A percentile compares a stretch with the other conserved stretches of the same genome.
Conservation (phyloP, 2,888 invertebrate genomes). For the Athalia circularis region DNA sequence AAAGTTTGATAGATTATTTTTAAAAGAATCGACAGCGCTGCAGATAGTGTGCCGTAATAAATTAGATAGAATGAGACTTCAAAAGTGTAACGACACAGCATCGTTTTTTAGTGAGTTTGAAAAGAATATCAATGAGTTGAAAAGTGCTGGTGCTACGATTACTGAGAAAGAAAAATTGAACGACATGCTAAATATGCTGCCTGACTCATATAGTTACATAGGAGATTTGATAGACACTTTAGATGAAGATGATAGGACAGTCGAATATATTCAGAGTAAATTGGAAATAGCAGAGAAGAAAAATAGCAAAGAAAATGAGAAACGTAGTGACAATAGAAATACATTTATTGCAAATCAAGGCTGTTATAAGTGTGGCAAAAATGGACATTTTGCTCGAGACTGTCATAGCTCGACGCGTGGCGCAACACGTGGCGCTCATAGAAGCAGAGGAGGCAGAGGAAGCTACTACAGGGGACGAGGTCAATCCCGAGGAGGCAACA, state of each 20-base stretch:
- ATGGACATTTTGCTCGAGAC: constrained; percentile 48
- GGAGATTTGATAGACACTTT: constrained; percentile 54
- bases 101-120: constrained; percentile 52
- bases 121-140: constrained; percentile 51
- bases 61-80: constrained; percentile 47
- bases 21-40: constrained; percentile 48
- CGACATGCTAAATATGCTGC: constrained; percentile 53
- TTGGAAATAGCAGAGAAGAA: constrained; percentile 40
- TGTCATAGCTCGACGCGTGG: constrained; percentile 33
- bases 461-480: constrained; percentile 11
- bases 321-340: not conserved
- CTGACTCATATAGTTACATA: constrained; percentile 51
- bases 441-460: constrained; percentile 15
- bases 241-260: constrained; percentile 49
- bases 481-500: constrained; percentile 18
- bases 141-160: constrained; percentile 50
- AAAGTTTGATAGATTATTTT: constrained; percentile 50
- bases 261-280: constrained; percentile 54
- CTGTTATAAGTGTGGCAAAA: constrained; percentile 46
- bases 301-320: constrained; percentile 41
- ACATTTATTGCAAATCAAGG: not conserved
- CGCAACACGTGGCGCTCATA: not conserved
- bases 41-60: constrained; percentile 50
- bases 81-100: constrained; percentile 46
- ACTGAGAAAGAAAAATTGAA: constrained; percentile 53